phyloP scores from a whole-genome alignment of 2,113 vertebrate species.

The Donacobius atricapilla region DNA sequence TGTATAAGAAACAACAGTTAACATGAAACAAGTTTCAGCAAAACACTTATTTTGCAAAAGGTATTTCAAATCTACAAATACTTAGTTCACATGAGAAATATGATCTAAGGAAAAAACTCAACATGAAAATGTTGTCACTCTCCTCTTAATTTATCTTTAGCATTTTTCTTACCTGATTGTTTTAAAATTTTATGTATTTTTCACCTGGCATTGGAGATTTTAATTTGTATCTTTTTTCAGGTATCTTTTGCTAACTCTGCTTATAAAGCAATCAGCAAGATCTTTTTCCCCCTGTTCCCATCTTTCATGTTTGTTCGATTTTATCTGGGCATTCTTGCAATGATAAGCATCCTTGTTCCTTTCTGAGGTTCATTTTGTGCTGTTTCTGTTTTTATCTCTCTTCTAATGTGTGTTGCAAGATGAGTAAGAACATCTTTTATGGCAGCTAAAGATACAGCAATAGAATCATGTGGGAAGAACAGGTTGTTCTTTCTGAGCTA shows the following conservation, averaged over 20 bases:
- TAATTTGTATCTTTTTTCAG: not conserved
- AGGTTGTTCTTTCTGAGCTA: not conserved
- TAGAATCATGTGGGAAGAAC: not conserved
- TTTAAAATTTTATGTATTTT: not conserved
- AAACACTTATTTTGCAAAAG: not conserved
- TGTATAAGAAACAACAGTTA: not conserved
- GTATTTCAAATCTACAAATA: not conserved
- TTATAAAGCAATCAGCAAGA: slow-evolving; percentile 28
- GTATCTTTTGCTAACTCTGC: not conserved
- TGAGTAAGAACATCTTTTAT: not conserved
- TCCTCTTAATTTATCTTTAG: not conserved
- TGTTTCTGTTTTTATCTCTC: slow-evolving; percentile 8
- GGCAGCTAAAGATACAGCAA: slow-evolving; percentile 21
- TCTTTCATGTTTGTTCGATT: not conserved
- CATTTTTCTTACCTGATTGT: not conserved
- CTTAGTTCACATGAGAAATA: not conserved
- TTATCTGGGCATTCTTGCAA: not conserved
- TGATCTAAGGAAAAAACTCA: not conserved
- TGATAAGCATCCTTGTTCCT: slow-evolving; percentile 13
- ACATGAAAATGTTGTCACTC: not conserved
- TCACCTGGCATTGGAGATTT: not conserved
- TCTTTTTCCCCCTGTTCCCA: not conserved
- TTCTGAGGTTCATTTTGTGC: slow-evolving; percentile 27
- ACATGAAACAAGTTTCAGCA: not conserved
- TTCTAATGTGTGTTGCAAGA: slow-evolving; percentile 9